Base-by-base conservation (phyloP, 2,888 invertebrate genomes). In the Gari tellinella region DNA sequence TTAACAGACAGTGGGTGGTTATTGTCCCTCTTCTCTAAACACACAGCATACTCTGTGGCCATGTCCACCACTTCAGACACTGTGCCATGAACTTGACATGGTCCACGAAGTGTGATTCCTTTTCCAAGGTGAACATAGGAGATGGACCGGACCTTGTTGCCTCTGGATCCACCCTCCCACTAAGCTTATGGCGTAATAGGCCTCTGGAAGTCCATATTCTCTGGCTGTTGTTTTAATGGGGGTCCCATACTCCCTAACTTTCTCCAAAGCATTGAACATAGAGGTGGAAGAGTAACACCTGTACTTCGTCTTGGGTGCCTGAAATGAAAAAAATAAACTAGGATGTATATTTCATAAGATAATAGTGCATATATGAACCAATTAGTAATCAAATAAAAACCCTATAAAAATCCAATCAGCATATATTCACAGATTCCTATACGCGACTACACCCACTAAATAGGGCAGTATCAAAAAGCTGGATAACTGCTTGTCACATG, bases 41-140 rank as follows among this genome's bases (percentile, higher is more conserved):
- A 37, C 2, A 69, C 31, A 10, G 80, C 80, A 41, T 53, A 67
- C 17, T 77, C 69, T 21, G 77, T 51, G 1, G 70, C 80, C 12
- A 74, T 41, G 3, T 70, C 40, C 7, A 74, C 40, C 0, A 74
- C 57, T 56, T 77, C 72, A 0, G 56, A 23, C 49, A 2, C 4
- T 2, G 10, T 1, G 68, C 31, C 63, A 70, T 63, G 14, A 19
- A n/a, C 51, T 53, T 65, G 15, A 64, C 14, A 26, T 64, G 64
- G 1, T 70, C 41, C 2, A 46, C 64, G 43, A 72, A 43, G 31
- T 19, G 8, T 12, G 38, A 23, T 25, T 72, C 70, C 26, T 64
- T 58, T 19, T 48, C 40, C 19, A 23, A 21, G 17, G 46, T 40
- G 17, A 65, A 48, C 1, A 60, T 15, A 15, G 68, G 61, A 1